Evolutionary conservation across 2,888 invertebrate species (phyloP), one percentile per base, ranked within the genome.

Genomic region (Oscheius sp.): DNA sequence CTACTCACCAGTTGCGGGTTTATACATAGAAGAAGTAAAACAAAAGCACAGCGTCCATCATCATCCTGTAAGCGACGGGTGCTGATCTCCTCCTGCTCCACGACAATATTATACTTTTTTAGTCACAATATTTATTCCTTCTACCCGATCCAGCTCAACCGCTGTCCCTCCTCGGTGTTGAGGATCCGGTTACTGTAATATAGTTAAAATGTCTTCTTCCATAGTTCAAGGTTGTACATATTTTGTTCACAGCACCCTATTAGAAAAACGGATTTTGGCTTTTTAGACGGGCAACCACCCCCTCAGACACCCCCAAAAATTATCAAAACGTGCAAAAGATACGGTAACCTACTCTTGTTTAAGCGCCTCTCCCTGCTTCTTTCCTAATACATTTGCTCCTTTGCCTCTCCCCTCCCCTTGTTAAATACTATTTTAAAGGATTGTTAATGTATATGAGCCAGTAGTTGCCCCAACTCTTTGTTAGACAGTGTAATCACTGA

Each of bases 81-180:
- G 11, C 37, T 60, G 60, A 60, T 60, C 60, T 60, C 60, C 37
- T 42, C 42, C 35, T 60, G 33, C 35, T 33, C 58, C 60, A 60
- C 35, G 60, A 35, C 60, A 60, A n/a, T 21, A 37, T 37, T 35
- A 21, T 21, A 21, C 21, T 42, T 53, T 7, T 21, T 53, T 53
- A 53, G 53, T 29, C n/a, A 53, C 53, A 21, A n/a, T 53, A 53
- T 50, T 50, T 53, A 11, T 11, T 35, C 11, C 3, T 60, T 42
- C 37, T 60, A 33, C 35, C 37, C 42, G 35, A 33, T 60, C 60
- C 60, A 60, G 60, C 60, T 60, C 35, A 60, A n/a, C 60, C 60
- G 60, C 60, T 60, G 60, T 37, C 60, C 42, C 4, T 33, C 37
- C n/a, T 35, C 42, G 60, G 37, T 60, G 37, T 42, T 33, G 33